Base-by-base conservation (phyloP, 2,888 invertebrate species). In the Geophilus truncorum region DNA sequence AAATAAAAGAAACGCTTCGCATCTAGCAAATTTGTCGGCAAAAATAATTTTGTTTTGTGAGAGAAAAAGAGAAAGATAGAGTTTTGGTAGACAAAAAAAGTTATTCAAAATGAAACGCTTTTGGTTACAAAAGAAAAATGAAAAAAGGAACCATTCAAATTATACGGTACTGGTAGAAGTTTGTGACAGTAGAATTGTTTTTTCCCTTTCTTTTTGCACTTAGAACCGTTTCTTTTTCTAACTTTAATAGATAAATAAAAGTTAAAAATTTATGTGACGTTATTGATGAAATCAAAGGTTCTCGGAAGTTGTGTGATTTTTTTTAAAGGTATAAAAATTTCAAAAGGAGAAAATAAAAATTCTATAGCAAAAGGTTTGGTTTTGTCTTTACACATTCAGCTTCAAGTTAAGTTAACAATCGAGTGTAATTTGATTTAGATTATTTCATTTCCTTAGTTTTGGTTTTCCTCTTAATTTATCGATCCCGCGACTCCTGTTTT, bases 391-490 rank as follows among this genome's bases (percentile, higher is more conserved):
- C 5, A n/a, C 18, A 70, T 70, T 70, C 28, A 70, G 70, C 70
- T 28, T 70, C 70, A 25, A 70, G 70, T 70, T 51, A 51, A 51
- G 21, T 51, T 51, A 70, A 70, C 25, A 23, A 10, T 70, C 28
- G 70, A 70, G 70, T 25, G n/a, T 70, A 70, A 70, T 70, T 70
- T 28, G 70, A 70, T 70, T 70, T 70, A 70, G 70, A 70, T 70
- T 70, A 70, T 70, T 70, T 70, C 70, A 28, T 70, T 70, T 70
- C 70, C 70, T 9, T 25, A 62, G 25, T 62, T 62, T 62, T 62
- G 25, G 25, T 62, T 62, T 25, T 25, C 3, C 10, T 70, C 70
- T 70, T 28, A 70, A 51, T 51, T 70, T 28, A 70, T 70, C 70
- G 70, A 70, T 70, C 70, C 15, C 12, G 28, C 70, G 70, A 70